phyloP scores from a whole-genome alignment of 2,113 vertebrate genomes.

The Halichoerus grypus region DNA sequence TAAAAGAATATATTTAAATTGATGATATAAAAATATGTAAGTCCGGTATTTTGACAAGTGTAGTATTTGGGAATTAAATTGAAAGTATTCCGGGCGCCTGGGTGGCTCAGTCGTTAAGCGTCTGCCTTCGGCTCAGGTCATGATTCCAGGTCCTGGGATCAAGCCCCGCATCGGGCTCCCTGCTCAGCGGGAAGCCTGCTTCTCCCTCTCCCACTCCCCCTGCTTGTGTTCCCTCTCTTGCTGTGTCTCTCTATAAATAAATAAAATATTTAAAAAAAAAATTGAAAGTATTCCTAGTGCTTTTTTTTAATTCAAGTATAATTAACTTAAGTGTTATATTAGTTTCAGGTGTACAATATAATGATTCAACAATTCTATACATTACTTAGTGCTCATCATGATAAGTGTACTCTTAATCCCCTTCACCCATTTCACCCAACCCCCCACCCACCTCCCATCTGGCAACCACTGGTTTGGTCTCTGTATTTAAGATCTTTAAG shows the following conservation, averaged over 20 bases:
- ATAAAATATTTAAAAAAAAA: neutral
- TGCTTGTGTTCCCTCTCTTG: too few relatives aligned
- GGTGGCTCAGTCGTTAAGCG: too few relatives aligned
- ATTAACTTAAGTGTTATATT: neutral
- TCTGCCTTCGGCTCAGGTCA: too few relatives aligned
- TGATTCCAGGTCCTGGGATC: too few relatives aligned
- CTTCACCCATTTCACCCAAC: neutral
- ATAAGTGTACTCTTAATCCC: neutral
- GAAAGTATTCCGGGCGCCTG: neutral
- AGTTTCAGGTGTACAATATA: neutral
- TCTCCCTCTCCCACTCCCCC: too few relatives aligned
- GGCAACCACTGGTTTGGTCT: neutral
- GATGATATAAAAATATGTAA: neutral
- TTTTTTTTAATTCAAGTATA: neutral
- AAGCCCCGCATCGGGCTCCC: too few relatives aligned
- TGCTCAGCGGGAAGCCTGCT: too few relatives aligned
- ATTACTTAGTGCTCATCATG: neutral
- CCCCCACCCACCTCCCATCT: neutral
- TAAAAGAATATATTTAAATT: slow-evolving; percentile 38
- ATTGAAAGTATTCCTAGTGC: neutral
- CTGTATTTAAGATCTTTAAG: neutral
- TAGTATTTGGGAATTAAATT: neutral
- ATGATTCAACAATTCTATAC: neutral
- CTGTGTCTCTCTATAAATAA: too few relatives aligned
- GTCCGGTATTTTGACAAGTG: neutral